Base-by-base conservation (phyloP, 2,888 invertebrate genomes). In the Nipponacmea schrenckii region DNA sequence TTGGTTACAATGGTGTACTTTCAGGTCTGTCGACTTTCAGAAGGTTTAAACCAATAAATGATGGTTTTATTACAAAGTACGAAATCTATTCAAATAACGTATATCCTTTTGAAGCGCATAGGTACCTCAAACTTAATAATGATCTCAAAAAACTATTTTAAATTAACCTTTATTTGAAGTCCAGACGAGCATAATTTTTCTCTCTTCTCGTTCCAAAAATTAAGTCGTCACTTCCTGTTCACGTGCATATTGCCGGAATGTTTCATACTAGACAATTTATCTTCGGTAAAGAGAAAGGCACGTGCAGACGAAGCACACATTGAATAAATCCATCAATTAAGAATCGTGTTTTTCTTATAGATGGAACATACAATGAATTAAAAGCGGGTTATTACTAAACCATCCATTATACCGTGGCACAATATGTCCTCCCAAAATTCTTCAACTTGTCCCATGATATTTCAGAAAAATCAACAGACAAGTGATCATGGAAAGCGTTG, bases 321-420 rank as follows among this genome's bases (percentile, higher is more conserved):
- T 24, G 56, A 56, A 56, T 56, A 56, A 20, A 56, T 56, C 56
- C 56, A 56, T 56, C 56, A 56, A 56, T 56, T 56, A 56, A 10
- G 56, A 24, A 20, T 56, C 56, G 56, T 56, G 56, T 56, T 56
- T 56, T 56, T 56, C 56, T 56, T 56, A 56, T 56, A 20, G 56
- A 56, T 56, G 56, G 24, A 56, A 56, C 56, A 10, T 56, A 56
- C 56, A 56, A 24, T 56, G 56, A 56, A 56, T 56, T 56, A 56
- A 20, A 24, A 56, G 20, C 20, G 10, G 56, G 56, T 14, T 56
- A 20, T 56, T 20, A 56, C 20, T 12, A 24, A 14, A 24, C 56
- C 56, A 56, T 56, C 20, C 20, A 56, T 56, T 56, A 56, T 24
- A 24, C 10, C 24, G 20, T 56, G 56, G 20, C 56, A 56, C 56